phyloP scores from a whole-genome alignment of 2,888 invertebrate genomes.

The Acanthosepion pharaonis region DNA sequence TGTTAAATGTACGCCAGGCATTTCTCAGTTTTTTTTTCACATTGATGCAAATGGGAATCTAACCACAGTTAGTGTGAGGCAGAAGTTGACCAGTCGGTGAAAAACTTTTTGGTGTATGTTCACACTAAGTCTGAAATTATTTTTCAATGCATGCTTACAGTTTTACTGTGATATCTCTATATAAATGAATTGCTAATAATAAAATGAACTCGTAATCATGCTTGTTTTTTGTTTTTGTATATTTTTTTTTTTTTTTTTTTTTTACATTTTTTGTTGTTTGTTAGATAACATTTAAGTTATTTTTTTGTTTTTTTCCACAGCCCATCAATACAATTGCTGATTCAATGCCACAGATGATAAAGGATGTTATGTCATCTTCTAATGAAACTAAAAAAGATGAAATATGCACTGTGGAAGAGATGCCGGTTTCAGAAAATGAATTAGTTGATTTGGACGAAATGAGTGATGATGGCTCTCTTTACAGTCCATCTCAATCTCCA shows the following conservation, averaged over 20 bases:
- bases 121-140: too few relatives aligned
- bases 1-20: too few relatives aligned
- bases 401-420: neutral
- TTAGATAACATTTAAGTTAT: neutral
- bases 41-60: too few relatives aligned
- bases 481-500: conserved; percentile 33
- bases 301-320: neutral
- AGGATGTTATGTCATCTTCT: neutral
- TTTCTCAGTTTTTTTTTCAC: too few relatives aligned
- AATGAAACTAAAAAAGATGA: neutral
- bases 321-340: neutral
- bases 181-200: too few relatives aligned
- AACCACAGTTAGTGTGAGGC: too few relatives aligned
- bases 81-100: too few relatives aligned
- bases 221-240: neutral
- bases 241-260: neutral
- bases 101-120: too few relatives aligned
- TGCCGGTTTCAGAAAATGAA: neutral
- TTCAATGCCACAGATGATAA: conserved; percentile 11
- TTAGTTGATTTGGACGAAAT: neutral
- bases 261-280: neutral
- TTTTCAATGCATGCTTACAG: too few relatives aligned
- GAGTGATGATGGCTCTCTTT: neutral
- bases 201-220: too few relatives aligned
- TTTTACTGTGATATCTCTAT: too few relatives aligned